A percentile compares a stretch with the other conserved stretches of the same genome.
phyloP scores from a whole-genome alignment of 2,113 vertebrate species.

The Crotalus viridis region DNA sequence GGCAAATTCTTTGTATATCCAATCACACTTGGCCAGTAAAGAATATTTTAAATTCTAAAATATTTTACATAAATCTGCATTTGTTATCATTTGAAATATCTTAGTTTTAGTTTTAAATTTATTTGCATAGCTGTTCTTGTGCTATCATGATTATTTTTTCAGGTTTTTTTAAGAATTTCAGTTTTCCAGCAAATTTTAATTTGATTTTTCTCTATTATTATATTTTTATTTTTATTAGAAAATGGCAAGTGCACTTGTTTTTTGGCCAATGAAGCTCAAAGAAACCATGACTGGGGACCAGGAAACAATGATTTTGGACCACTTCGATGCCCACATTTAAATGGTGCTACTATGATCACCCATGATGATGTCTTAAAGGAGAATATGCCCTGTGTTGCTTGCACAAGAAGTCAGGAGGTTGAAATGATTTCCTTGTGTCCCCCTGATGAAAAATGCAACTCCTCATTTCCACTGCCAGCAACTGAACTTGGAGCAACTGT shows the following conservation, averaged over 20 bases:
- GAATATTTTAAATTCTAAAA: background rate
- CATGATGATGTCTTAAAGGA: background rate
- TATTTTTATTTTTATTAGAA: slow-evolving; percentile 29
- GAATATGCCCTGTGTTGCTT: slow-evolving; percentile 4
- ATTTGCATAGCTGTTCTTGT: background rate
- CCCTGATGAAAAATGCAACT: slow-evolving; percentile 40
- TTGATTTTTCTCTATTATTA: background rate
- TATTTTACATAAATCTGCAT: background rate
- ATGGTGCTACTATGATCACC: background rate
- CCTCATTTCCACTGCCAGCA: slow-evolving; percentile 70
- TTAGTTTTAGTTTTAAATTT: background rate
- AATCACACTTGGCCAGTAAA: background rate
- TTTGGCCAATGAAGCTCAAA: background rate
- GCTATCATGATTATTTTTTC: background rate
- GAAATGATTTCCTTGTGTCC: background rate
- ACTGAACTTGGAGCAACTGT: slow-evolving; percentile 74
- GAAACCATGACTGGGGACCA: background rate
- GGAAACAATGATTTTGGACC: background rate
- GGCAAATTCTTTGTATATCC: background rate
- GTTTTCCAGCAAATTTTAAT: background rate
- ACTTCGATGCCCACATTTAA: background rate
- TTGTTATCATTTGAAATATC: background rate
- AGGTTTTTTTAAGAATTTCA: background rate
- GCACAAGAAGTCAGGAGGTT: accelerated
- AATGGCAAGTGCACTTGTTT: accelerated